These are phyloP conservation scores for Epinephelus lanceolatus DNA, from an alignment of 2,113 vertebrate genomes.

Conservation along the genomic window DNA sequence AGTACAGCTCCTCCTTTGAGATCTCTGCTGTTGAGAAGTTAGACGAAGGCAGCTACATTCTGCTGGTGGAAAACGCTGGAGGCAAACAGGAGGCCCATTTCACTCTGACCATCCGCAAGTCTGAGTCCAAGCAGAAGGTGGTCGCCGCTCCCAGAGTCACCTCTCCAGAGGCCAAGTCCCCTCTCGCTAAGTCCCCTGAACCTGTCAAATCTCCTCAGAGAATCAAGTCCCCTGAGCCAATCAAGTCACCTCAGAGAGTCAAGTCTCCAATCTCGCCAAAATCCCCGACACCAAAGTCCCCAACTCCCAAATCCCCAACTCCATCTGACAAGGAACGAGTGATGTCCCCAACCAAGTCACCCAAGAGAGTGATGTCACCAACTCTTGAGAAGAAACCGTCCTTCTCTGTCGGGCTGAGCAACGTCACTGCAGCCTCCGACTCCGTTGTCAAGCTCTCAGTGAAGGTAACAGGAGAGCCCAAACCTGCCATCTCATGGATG, in stretches of 20 bases:
- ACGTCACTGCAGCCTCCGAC: slow-evolving; percentile 75
- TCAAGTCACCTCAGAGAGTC: slow-evolving; percentile 84
- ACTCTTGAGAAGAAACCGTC: slow-evolving; percentile 78
- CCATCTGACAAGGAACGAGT: slow-evolving; percentile 69
- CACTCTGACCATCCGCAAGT: slow-evolving; percentile 90
- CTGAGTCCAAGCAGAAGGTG: slow-evolving; percentile 86
- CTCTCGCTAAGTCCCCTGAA: slow-evolving; percentile 90
- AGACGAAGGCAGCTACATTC: slow-evolving; percentile 93
- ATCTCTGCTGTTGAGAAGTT: slow-evolving; percentile 90
- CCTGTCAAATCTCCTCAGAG: slow-evolving; percentile 81
- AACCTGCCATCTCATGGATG: slow-evolving; percentile 79
- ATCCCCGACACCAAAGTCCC: slow-evolving; percentile 69
- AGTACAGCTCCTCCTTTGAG: slow-evolving; percentile 92
- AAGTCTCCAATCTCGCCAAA: slow-evolving; percentile 86
- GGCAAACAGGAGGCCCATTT: slow-evolving; percentile 94
- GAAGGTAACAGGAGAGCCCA: slow-evolving; percentile 81
- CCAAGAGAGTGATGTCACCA: slow-evolving; percentile 71
- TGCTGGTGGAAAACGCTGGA: slow-evolving; percentile 92
- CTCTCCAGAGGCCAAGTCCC: slow-evolving; percentile 89
- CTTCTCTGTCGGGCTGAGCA: slow-evolving; percentile 78
- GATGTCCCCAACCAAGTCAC: slow-evolving; percentile 81
- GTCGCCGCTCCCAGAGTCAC: slow-evolving; percentile 78
- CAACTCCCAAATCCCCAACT: slow-evolving; percentile 83
- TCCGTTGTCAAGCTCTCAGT: slow-evolving; percentile 78
- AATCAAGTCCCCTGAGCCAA: slow-evolving; percentile 86